Conservation (phyloP, 2,113 vertebrate genomes). For the Megatriorchis doriae region DNA sequence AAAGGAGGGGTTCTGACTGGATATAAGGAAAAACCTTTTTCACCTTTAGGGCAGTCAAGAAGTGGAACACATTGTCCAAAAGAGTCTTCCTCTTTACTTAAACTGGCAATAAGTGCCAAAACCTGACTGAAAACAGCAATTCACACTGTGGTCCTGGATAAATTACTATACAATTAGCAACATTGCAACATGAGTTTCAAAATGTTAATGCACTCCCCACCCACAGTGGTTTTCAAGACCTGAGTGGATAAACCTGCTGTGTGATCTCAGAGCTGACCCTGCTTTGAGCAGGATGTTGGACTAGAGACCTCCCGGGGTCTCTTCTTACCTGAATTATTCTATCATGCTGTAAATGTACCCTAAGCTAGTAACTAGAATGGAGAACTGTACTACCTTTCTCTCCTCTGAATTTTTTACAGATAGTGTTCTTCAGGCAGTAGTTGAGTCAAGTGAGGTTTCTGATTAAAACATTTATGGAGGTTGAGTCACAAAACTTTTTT, state of each 20-base stretch:
- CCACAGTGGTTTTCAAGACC: not conserved
- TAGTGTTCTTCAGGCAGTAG: not conserved
- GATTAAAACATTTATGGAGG: not conserved
- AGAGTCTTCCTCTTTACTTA: not conserved
- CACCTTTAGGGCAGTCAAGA: not conserved
- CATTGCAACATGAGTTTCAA: not conserved
- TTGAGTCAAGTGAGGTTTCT: not conserved
- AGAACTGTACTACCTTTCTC: not conserved
- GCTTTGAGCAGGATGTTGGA: not conserved
- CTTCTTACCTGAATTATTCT: not conserved
- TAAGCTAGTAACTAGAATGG: not conserved
- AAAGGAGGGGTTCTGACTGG: not conserved
- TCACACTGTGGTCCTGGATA: not conserved
- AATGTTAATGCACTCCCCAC: not conserved
- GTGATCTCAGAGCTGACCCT: not conserved
- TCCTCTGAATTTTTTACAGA: not conserved
- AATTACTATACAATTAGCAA: slow-evolving; percentile 29
- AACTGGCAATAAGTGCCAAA: not conserved
- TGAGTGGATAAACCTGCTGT: not conserved
- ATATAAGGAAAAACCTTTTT: not conserved
- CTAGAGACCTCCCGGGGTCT: not conserved
- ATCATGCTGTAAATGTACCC: not conserved
- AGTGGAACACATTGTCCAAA: not conserved
- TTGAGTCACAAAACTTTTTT: not conserved
- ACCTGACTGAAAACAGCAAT: slow-evolving; percentile 13